Base-by-base conservation (phyloP, 2,888 invertebrate genomes). In the Ormyrus pomaceus region DNA sequence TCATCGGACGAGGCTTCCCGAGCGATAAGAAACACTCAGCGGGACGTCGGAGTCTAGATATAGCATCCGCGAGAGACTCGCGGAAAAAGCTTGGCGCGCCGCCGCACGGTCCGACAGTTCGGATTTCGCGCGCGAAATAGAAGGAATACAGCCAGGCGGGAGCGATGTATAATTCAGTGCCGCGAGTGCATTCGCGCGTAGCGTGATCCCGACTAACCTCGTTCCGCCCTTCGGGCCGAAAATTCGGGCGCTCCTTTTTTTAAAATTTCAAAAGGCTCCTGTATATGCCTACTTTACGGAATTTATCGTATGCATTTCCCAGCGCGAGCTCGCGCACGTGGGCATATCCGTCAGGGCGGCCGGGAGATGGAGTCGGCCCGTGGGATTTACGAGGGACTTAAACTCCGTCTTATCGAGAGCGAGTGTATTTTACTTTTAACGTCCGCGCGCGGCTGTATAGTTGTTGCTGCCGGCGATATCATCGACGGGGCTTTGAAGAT, bases 81-180 rank as follows among this genome's bases (percentile, higher is more conserved):
- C 19, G 19, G 19, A 19, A 19, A 19, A 19, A 19, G 19, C 19
- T 19, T 19, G 19, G 19, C 19, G 19, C 19, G 19, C 19, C 19
- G 19, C 19, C 19, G 19, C 1, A 0, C 19, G 19, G 19, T 19
- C 19, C 19, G 19, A 19, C 19, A 19, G 19, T 19, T 19, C 19
- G 19, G 19, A 19, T 19, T 19, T 19, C 19, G 19, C 19, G 19
- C 19, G 19, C 19, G 19, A 19, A 19, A 19, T 19, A 19, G 19
- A 19, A 19, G 19, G 1, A 2, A 19, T 19, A 19, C 19, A 19
- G 19, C 19, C 19, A 1, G 19, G 2, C 19, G 19, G 19, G 2
- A 19, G 9, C 68, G 34, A 80, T 80, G 76, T 72, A 80, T 80
- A 76, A 80, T 80, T 76, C 68, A 80, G 46, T 6, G 19, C 19